Evolutionary conservation across 2,888 invertebrate genomes (phyloP), one percentile per base, ranked within the genome.

Genomic region (Standfussiana lucernea): DNA sequence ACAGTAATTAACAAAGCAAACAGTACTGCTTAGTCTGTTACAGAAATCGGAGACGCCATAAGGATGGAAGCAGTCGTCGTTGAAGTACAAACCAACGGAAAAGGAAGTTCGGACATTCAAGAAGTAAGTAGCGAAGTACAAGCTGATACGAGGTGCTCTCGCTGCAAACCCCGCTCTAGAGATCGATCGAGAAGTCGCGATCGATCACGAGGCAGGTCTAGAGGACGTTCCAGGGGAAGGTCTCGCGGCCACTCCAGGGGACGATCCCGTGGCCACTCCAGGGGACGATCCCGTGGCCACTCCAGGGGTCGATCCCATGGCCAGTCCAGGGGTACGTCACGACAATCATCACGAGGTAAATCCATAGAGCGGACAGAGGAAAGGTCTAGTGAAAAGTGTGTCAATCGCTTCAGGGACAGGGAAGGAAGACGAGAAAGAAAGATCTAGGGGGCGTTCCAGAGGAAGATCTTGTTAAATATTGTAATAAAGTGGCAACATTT

Each of bases 1-100:
- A 15, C 62, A 71, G 47, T 32, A 35, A 15, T 35, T 42, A 56
- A 56, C 10, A 47, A 56, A 56, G 56, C 65, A 61, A 76, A 70
- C 35, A 69, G 61, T 82, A 76, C n/a, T 75, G 70, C 53, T 77
- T 79, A 73, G 87, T 85, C 53, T 78, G 86, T 85, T 82, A 77
- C 85, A 80, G 87, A 69, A 37, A 40, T 62, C 13, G 42, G 75
- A 62, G 42, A 35, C 37, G 18, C 28, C 18, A 7, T 18, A 40
- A 67, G 24, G 28, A 86, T 88, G 86, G 84, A 79, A 45, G 71
- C 74, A 40, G 40, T 83, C 62, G 28, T 79, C 53, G 42, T 83
- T 50, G 72, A 32, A 62, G 68, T 86, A 62, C 64, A 3, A 3
- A 64, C 72, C 28, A 18, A 37, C 35, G 70, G 37, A 32, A 61